These are phyloP conservation scores for Hoplodrina blanda DNA, from an alignment of 2,888 invertebrate species.

Conservation along the genomic window DNA sequence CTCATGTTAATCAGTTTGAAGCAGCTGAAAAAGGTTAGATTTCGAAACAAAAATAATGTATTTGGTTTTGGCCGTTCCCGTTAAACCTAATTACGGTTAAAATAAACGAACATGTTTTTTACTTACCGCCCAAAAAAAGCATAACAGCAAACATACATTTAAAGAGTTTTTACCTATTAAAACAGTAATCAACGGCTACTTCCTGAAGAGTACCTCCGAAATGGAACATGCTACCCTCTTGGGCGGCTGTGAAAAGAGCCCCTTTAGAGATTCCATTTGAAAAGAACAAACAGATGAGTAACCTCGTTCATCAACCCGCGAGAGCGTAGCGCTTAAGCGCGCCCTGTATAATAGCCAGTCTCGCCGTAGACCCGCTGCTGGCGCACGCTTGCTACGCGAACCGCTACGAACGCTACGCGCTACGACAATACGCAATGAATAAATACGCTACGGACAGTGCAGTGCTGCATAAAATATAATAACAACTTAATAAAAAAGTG, in stretches of 20 bases:
- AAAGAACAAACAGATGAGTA: conserved; percentile 77
- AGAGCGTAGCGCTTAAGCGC: conserved; percentile 62
- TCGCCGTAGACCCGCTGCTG: conserved; percentile 65
- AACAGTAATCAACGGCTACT: conserved; percentile 53
- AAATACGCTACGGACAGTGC: conserved; percentile 61
- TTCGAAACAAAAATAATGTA: background rate
- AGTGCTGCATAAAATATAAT: conserved; percentile 54
- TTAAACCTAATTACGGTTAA: background rate
- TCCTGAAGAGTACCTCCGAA: conserved; percentile 55
- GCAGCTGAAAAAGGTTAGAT: background rate
- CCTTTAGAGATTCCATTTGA: conserved; percentile 72
- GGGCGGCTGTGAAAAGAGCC: conserved; percentile 71
- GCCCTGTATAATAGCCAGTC: conserved; percentile 68
- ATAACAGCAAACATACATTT: conserved; percentile 3
- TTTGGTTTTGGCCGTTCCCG: background rate
- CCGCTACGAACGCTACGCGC: conserved; percentile 59
- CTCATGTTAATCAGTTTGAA: background rate
- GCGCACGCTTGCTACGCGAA: conserved; percentile 70
- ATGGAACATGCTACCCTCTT: conserved; percentile 66
- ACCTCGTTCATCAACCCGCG: conserved; percentile 71
- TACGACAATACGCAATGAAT: conserved; percentile 63
- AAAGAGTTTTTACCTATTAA: conserved; percentile 36
- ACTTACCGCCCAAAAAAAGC: background rate
- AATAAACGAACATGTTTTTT: background rate
- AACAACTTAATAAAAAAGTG: conserved; percentile 54